These are phyloP conservation scores for Channa argus DNA, from an alignment of 2,113 vertebrate genomes.

Conservation along the genomic window DNA sequence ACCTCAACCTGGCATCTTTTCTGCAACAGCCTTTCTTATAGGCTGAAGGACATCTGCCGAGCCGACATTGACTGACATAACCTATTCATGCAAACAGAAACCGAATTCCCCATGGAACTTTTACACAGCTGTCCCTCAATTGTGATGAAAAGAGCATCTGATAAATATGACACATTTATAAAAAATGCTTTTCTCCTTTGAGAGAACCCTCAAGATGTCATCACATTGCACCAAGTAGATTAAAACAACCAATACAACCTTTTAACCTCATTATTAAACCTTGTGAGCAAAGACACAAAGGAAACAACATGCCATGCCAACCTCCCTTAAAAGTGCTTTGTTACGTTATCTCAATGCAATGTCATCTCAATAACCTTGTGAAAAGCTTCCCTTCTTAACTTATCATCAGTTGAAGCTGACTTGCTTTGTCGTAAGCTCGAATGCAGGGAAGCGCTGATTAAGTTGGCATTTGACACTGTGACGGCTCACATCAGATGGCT, in stretches of 20 bases:
- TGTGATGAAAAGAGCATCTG: constrained; percentile 8
- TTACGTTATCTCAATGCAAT: constrained; percentile 41
- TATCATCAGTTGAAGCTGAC: constrained; percentile 28
- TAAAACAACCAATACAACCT: constrained; percentile 13
- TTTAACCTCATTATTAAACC: constrained; percentile 28
- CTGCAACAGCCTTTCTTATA: constrained; percentile 25
- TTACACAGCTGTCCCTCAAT: constrained; percentile 19
- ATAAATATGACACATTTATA: constrained; percentile 5
- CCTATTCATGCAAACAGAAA: constrained; percentile 40
- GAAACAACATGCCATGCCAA: background rate
- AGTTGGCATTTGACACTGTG: constrained; percentile 41
- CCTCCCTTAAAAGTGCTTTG: constrained; percentile 5
- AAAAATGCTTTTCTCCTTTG: constrained; percentile 2
- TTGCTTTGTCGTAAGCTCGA: constrained; percentile 39
- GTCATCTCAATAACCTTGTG: constrained; percentile 40
- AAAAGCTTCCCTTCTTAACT: constrained; percentile 38
- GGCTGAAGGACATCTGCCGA: constrained; percentile 32
- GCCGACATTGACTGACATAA: constrained; percentile 28
- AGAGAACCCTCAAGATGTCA: constrained; percentile 12
- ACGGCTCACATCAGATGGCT: constrained; percentile 33
- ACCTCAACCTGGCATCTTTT: constrained; percentile 20
- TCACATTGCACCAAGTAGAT: constrained; percentile 20
- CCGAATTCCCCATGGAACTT: constrained; percentile 34
- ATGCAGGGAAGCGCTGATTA: constrained; percentile 32
- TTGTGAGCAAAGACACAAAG: constrained; percentile 24